phyloP scores from a whole-genome alignment of 2,888 invertebrate genomes.

The Lepeophtheirus nordmannii region DNA sequence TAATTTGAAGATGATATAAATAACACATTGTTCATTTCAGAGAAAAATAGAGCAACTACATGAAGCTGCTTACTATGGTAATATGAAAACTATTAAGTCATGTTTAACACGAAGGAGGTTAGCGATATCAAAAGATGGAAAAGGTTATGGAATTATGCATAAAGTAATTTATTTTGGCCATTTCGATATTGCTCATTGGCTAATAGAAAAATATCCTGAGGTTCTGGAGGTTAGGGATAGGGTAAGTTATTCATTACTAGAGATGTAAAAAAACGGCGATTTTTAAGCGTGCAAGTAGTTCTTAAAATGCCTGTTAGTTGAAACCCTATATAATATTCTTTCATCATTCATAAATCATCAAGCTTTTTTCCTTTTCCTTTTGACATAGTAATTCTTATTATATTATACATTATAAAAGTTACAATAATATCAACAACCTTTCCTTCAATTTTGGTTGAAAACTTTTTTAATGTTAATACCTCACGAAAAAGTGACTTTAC shows the following conservation, averaged over 20 bases:
- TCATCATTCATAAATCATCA: too few species aligned
- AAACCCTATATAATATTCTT: too few species aligned
- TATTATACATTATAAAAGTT: too few species aligned
- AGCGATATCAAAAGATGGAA: conserved; percentile 28
- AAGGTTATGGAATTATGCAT: conserved; percentile 46
- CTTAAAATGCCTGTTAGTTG: too few species aligned
- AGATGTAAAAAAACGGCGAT: too few species aligned
- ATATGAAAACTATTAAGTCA: conserved; percentile 63
- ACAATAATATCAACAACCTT: too few species aligned
- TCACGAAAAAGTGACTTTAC: too few species aligned
- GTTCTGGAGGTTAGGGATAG: conserved; percentile 64
- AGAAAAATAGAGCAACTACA: conserved; percentile 78
- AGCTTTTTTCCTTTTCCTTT: too few species aligned
- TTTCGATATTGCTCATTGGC: conserved; percentile 59
- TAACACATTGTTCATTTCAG: conserved; percentile 38
- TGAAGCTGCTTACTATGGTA: conserved; percentile 65
- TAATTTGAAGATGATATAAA: not conserved
- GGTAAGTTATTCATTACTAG: conserved; percentile 42
- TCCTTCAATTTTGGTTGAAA: too few species aligned
- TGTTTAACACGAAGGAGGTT: conserved; percentile 70
- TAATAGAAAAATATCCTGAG: conserved; percentile 55
- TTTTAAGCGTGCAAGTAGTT: too few species aligned
- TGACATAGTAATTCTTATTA: too few species aligned
- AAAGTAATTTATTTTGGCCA: conserved; percentile 69
- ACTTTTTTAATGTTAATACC: too few species aligned